Evolutionary conservation across 2,888 invertebrate species (phyloP).

Genomic region (Acanthacorydalis orientalis): DNA sequence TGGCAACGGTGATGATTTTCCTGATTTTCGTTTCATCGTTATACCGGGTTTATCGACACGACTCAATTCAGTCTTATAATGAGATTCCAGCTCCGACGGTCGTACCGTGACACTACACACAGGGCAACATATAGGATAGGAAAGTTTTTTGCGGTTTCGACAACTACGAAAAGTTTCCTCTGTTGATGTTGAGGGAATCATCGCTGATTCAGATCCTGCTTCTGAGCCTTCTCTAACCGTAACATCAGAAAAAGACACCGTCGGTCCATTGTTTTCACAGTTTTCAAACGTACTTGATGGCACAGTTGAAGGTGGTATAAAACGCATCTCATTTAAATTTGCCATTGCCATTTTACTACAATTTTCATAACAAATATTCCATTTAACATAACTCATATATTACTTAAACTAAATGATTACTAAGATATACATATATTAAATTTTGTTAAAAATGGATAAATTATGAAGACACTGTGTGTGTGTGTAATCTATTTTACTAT

Average conservation of each 20-base stretch:
- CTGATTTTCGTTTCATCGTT: conserved; percentile 17
- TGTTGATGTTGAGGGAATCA: not conserved
- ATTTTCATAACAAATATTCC: not conserved
- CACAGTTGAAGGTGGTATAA: not conserved
- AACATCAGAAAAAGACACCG: not conserved
- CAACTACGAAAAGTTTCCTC: conserved; percentile 24
- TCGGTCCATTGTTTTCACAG: not conserved
- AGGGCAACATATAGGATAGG: conserved; percentile 67
- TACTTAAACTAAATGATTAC: too few relatives aligned
- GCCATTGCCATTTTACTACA: conserved; percentile 3
- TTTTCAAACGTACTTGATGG: not conserved
- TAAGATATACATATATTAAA: too few relatives aligned
- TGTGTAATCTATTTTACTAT: too few relatives aligned
- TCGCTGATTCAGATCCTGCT: not conserved
- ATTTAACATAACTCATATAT: not conserved
- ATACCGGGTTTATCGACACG: conserved; percentile 41
- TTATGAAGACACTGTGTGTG: too few relatives aligned
- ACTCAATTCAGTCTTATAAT: conserved; percentile 65
- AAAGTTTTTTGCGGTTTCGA: conserved; percentile 40
- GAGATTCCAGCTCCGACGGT: conserved; percentile 66
- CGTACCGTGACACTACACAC: conserved; percentile 75
- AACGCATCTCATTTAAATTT: conserved; percentile 3
- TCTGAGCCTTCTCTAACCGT: not conserved
- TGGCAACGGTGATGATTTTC: conserved; percentile 15
- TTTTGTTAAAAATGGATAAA: too few relatives aligned